These are phyloP conservation scores for Atrina japonica DNA, from an alignment of 2,888 invertebrate genomes.

Conservation along the genomic window DNA sequence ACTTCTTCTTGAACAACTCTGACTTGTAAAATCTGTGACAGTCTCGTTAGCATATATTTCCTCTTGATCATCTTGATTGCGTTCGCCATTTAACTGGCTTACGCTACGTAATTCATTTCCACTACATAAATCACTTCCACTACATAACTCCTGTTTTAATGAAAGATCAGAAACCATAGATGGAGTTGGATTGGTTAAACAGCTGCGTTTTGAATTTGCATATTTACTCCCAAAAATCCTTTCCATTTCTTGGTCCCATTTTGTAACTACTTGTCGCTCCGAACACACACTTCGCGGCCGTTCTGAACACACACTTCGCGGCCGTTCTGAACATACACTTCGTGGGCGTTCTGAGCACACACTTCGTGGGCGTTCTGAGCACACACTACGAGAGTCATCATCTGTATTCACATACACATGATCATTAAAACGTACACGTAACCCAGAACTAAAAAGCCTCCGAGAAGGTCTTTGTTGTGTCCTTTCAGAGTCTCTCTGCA, in stretches of 20 bases:
- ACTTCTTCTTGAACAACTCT: not conserved
- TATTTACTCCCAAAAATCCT: constrained; percentile 34
- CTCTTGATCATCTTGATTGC: not conserved
- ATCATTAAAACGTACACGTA: constrained; percentile 55
- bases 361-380: too few species aligned
- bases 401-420: constrained; percentile 40
- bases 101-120: constrained; percentile 16
- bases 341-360: constrained; percentile 32
- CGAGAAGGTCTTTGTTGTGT: constrained; percentile 26
- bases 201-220: constrained; percentile 39
- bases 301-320: constrained; percentile 33
- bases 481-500: constrained; percentile 14
- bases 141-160: constrained; percentile 27
- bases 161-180: constrained; percentile 50
- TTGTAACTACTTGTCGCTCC: constrained; percentile 44
- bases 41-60: constrained; percentile 5
- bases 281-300: constrained; percentile 28
- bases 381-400: too few species aligned
- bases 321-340: constrained; percentile 35
- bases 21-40: too few species aligned
- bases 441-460: constrained; percentile 53
- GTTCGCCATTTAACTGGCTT: not conserved
- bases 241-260: constrained; percentile 53
- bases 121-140: too few species aligned
- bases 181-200: constrained; percentile 51